Evolutionary conservation across 2,797 vertebrate species (phyloP).

Genomic region (Molossus molossus): DNA sequence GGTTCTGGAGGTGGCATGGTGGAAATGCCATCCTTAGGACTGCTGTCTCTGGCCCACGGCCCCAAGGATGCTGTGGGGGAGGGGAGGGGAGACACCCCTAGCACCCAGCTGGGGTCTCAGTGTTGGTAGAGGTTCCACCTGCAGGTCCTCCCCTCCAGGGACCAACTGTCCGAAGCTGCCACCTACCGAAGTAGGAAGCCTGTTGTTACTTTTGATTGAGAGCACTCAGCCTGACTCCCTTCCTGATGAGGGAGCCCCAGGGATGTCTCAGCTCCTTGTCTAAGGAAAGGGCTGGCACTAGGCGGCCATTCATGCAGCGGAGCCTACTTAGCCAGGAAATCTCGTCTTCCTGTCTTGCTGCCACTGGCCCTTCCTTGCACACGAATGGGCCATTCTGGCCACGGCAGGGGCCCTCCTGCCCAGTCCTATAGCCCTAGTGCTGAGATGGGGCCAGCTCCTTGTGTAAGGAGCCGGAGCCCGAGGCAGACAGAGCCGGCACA

Average conservation of each 20-base stretch:
- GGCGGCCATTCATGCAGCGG: neutral
- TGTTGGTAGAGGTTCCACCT: neutral
- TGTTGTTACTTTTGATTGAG: slow-evolving; percentile 71
- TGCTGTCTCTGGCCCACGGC: neutral
- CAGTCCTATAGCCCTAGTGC: neutral
- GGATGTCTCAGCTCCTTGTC: neutral
- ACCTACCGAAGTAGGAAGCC: slow-evolving; percentile 52
- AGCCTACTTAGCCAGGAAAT: neutral
- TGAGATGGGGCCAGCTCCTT: neutral
- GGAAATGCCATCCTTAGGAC: neutral
- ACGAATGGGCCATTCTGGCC: neutral
- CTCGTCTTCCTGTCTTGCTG: no score
- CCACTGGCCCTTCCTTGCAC: neutral
- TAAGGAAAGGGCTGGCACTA: neutral
- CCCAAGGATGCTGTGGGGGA: neutral
- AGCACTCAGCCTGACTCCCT: slow-evolving; percentile 54
- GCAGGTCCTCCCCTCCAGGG: neutral
- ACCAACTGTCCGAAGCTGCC: slow-evolving; percentile 57
- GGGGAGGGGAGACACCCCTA: neutral
- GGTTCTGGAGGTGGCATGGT: neutral
- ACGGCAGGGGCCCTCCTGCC: rapidly evolving
- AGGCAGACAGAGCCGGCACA: no score
- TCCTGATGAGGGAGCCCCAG: slow-evolving; percentile 59
- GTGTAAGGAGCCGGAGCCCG: neutral
- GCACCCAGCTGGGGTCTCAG: neutral